Base-by-base conservation (phyloP, 2,113 vertebrate species). In the Pseudolaguvia tuberculata region DNA sequence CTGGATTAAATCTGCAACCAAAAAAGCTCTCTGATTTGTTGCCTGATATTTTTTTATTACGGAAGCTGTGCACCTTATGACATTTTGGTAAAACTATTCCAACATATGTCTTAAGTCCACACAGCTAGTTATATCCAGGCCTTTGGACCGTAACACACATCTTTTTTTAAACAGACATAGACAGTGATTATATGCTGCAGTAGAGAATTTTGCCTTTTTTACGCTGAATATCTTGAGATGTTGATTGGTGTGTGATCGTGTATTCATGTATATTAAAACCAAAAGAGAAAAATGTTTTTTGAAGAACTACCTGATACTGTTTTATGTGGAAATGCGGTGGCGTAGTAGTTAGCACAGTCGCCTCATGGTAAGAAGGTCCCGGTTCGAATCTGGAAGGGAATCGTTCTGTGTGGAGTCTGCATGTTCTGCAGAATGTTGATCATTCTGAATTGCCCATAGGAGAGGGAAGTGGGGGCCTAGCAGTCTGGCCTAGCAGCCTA, bases 111-210 rank as follows among this genome's bases (percentile, higher is more conserved):
- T 42, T 25, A 42, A n/a, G 56, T 58, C n/a, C 29, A 20, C n/a
- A 55, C 68, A 21, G 31, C 20, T 23, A 70, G 17, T n/a, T 65
- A 58, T 66, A 74, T 75, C 72, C 72, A 75, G 72, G 72, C 51
- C 61, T 55, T 75, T 45, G 65, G 72, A 74, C 29, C 31, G 3
- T 35, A 35, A 35, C n/a, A 18, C 50, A 27, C 27, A 74, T 47
- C 11, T 66, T 74, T 61, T n/a, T 21, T 73, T 73, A 39, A 66
- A 20, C n/a, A 55, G 35, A 50, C 61, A 55, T 53, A 35, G 66
- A 15, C 50, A 65, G 61, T 71, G 45, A 47, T 63, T 35, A 75
- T 66, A 66, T 56, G 42, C 17, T 66, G 25, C 61, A 27, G 65
- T 66, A 45, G 23, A 66, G 10, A n/a, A 45, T 47, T 56, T 7